Percentiles rank a stretch among this genome's conserved stretches.
These are phyloP conservation scores for Capromys pilorides DNA, from an alignment of 2,797 vertebrate genomes.

Conservation along the genomic window DNA sequence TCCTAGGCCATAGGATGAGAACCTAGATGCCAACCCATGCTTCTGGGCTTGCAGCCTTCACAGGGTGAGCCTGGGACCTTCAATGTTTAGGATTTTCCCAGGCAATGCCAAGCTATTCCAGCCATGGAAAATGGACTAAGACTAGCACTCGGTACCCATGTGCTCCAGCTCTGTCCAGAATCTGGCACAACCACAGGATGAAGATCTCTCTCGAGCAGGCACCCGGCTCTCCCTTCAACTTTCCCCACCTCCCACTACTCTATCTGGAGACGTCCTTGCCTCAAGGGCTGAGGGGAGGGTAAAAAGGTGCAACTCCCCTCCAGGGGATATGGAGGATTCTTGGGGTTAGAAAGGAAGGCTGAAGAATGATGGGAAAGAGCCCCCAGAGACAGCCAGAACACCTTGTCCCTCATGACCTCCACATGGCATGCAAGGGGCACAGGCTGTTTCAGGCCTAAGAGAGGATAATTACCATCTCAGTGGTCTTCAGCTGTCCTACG, in stretches of 20 bases:
- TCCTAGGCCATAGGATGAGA: background rate
- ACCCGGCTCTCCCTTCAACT: background rate
- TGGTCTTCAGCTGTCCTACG: background rate
- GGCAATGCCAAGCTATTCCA: background rate
- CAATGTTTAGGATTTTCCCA: background rate
- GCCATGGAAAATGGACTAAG: background rate
- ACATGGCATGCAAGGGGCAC: no score
- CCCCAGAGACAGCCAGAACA: no score
- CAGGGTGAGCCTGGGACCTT: background rate
- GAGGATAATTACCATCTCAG: background rate
- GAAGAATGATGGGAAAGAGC: no score
- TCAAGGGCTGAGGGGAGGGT: no score
- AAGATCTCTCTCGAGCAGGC: background rate
- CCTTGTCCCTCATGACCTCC: no score
- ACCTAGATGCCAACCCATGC: background rate
- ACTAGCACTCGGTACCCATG: background rate
- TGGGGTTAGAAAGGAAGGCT: no score
- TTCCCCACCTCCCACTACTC: no score
- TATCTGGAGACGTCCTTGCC: no score
- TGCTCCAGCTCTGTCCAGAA: background rate
- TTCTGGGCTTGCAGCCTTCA: background rate
- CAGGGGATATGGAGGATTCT: no score
- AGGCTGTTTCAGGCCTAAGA: background rate
- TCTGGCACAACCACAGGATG: background rate
- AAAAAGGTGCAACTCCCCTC: no score